Evolutionary conservation across 2,797 vertebrate genomes (phyloP).

Genomic region (Chelidonichthys spinosus): DNA sequence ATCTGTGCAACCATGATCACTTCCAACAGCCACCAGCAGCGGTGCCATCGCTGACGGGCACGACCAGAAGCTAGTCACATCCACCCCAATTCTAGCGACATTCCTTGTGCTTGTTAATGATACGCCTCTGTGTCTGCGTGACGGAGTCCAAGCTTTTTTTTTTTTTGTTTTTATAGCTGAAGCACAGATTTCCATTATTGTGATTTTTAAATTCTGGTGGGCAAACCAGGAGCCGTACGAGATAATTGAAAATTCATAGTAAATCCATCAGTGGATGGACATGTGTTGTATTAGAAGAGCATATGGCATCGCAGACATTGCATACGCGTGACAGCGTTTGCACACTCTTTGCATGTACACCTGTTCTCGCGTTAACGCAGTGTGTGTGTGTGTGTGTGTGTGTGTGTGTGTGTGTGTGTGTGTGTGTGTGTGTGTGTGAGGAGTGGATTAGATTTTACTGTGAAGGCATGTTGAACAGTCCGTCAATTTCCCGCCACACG

Average conservation of each 20-base stretch:
- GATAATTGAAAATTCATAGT: slow-evolving; percentile 13
- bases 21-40: slow-evolving; percentile 57
- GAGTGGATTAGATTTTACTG: slow-evolving; percentile 65
- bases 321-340: background rate
- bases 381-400: background rate
- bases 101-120: slow-evolving; percentile 27
- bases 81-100: background rate
- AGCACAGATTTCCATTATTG: slow-evolving; percentile 4
- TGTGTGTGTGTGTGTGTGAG: slow-evolving; percentile 19
- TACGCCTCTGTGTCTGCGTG: background rate
- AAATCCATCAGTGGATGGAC: slow-evolving; percentile 1
- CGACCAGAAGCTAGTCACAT: background rate
- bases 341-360: slow-evolving; percentile 9
- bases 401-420: background rate
- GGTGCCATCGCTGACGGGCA: slow-evolving; percentile 31
- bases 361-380: background rate
- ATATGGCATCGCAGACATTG: background rate
- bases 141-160: background rate
- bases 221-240: background rate
- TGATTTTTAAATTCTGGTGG: background rate
- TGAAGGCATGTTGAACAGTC: slow-evolving; percentile 70
- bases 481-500: slow-evolving; percentile 71
- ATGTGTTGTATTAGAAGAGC: background rate
- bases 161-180: background rate
- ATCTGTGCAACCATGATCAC: slow-evolving; percentile 64